Conservation (phyloP, 2,888 invertebrate species). For the Acanthosoma haemorrhoidale region DNA sequence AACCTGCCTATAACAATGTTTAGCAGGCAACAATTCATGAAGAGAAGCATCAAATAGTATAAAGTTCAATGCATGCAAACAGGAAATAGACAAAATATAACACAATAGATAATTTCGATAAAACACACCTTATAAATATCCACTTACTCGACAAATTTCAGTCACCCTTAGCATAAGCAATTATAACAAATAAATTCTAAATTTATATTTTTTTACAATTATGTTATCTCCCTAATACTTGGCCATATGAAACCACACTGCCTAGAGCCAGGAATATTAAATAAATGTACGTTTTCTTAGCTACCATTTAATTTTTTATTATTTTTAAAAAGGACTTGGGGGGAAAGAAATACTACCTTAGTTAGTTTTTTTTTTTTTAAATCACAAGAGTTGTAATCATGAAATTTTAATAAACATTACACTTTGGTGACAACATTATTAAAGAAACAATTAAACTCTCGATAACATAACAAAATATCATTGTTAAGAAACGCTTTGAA, state of each 20-base stretch:
- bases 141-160: too few species aligned
- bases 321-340: neutral
- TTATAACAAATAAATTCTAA: too few species aligned
- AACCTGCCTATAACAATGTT: too few species aligned
- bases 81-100: too few species aligned
- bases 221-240: too few species aligned
- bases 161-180: too few species aligned
- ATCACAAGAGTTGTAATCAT: conserved; percentile 18
- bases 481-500: conserved; percentile 7
- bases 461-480: conserved; percentile 15
- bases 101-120: too few species aligned
- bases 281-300: neutral
- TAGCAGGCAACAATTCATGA: too few species aligned
- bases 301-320: neutral
- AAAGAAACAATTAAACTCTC: neutral
- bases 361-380: neutral
- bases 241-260: neutral
- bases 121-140: too few species aligned
- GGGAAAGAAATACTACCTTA: conserved; percentile 11
- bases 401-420: conserved; percentile 16
- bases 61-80: too few species aligned
- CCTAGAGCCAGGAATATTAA: neutral
- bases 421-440: conserved; percentile 11
- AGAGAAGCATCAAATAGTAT: too few species aligned
- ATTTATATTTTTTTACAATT: too few species aligned